Evolutionary conservation across 23 tunicate genomes (phyloP), one percentile per base, ranked within the genome.

Genomic region (Styela plicata): DNA sequence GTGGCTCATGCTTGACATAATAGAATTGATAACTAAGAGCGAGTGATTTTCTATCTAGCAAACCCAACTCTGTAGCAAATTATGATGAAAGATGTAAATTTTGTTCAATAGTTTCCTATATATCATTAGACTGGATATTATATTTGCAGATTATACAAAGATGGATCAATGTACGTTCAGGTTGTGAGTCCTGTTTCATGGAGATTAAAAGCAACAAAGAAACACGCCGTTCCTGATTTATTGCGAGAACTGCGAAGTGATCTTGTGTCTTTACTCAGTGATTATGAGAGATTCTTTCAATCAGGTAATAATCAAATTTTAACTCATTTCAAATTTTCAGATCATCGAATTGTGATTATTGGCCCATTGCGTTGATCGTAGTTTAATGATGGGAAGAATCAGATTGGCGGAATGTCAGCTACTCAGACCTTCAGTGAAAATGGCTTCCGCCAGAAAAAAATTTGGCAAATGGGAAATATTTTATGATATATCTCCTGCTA

Each of bases 101-200:
- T n/a, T n/a, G n/a, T n/a, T n/a, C n/a, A n/a, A n/a, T n/a, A n/a
- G n/a, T n/a, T n/a, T n/a, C n/a, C n/a, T n/a, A n/a, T n/a, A n/a
- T n/a, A n/a, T n/a, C n/a, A n/a, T n/a, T n/a, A n/a, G n/a, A n/a
- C n/a, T n/a, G n/a, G n/a, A n/a, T n/a, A n/a, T n/a, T n/a, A n/a
- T 44, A 5, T 44, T 44, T 44, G 71, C 71, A 67, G 71, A 16
- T 29, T 76, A 29, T 76, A 44, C 64, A 76, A 53, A 1, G 31
- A 76, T 52, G 81, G 81, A 5, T 27, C 36, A 34, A 71, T 76
- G 64, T 5, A 23, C 19, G 81, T 44, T 33, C 66, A 2, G 29
- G 81, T 76, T 24, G 24, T 76, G 27, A 76, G 81, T 44, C 81
- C 81, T 23, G 81, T 76, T 13, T 27, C 81, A 26, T 76, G 81